Evolutionary conservation across 1,140 invertebrate genomes (phyloP).

Genomic region (Paraescarpia echinospica): DNA sequence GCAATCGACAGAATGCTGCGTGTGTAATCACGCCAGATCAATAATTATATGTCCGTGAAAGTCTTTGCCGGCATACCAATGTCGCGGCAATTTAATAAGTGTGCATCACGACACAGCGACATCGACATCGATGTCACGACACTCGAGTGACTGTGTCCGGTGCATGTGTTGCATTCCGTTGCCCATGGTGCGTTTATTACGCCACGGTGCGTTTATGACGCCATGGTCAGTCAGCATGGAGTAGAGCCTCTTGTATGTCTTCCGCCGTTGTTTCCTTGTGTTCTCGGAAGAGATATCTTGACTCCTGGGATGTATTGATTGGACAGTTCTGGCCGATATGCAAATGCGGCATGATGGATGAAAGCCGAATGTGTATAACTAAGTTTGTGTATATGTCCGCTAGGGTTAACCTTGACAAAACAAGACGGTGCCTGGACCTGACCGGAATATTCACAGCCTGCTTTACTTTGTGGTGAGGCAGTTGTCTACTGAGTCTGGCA

Average conservation of each 20-base stretch:
- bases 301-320: background rate
- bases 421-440: background rate
- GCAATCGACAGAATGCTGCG: background rate
- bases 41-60: background rate
- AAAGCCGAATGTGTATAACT: background rate
- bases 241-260: background rate
- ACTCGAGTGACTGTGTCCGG: background rate
- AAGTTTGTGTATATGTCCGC: background rate
- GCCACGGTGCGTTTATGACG: background rate
- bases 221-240: background rate
- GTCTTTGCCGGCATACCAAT: background rate
- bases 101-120: background rate
- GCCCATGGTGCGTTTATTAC: background rate
- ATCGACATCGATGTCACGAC: background rate
- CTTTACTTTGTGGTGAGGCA: background rate
- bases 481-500: background rate
- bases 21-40: background rate
- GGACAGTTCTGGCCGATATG: background rate
- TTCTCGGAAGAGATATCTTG: background rate
- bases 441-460: too few species aligned
- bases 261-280: background rate
- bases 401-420: background rate
- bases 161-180: background rate
- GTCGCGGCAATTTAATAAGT: background rate
- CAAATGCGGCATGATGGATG: background rate